phyloP scores from a whole-genome alignment of 1,140 invertebrate species.

The Ostrea denselamellosa region DNA sequence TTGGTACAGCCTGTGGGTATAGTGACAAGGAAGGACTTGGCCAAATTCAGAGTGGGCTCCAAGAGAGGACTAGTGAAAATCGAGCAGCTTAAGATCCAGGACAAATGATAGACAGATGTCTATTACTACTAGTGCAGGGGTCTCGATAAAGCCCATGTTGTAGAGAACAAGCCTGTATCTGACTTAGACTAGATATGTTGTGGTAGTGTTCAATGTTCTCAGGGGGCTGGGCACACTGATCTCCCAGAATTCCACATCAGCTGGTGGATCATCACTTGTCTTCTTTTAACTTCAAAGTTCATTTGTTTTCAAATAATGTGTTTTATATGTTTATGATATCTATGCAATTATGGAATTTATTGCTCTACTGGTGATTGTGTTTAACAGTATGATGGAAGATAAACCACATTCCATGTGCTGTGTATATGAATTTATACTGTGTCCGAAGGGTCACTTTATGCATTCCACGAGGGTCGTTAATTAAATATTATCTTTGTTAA shows the following conservation, averaged over 20 bases:
- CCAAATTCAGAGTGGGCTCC: conserved; percentile 81
- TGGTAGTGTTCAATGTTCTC: conserved; percentile 31
- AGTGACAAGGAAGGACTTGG: conserved; percentile 95
- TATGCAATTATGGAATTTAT: conserved; percentile 29
- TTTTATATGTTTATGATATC: background rate
- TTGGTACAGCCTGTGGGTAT: conserved; percentile 91
- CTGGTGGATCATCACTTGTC: background rate
- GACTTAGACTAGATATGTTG: background rate
- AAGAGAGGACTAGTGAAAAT: conserved; percentile 74
- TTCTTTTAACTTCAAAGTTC: background rate
- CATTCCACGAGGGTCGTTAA: background rate
- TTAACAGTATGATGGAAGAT: background rate
- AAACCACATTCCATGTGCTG: conserved; percentile 1
- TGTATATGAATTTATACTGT: background rate
- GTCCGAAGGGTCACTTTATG: background rate
- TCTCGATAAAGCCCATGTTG: background rate
- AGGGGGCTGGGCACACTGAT: background rate
- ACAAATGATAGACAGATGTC: conserved; percentile 51
- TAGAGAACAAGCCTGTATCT: background rate
- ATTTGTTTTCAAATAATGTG: background rate
- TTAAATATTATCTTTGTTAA: too few relatives aligned
- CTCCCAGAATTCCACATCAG: background rate
- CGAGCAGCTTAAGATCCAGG: conserved; percentile 72
- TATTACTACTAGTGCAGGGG: background rate
- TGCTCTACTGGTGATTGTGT: conserved; percentile 9